Evolutionary conservation across 1,140 invertebrate genomes (phyloP), one percentile per base, ranked within the genome.

Genomic region (Drosophila pseudoananassae): DNA sequence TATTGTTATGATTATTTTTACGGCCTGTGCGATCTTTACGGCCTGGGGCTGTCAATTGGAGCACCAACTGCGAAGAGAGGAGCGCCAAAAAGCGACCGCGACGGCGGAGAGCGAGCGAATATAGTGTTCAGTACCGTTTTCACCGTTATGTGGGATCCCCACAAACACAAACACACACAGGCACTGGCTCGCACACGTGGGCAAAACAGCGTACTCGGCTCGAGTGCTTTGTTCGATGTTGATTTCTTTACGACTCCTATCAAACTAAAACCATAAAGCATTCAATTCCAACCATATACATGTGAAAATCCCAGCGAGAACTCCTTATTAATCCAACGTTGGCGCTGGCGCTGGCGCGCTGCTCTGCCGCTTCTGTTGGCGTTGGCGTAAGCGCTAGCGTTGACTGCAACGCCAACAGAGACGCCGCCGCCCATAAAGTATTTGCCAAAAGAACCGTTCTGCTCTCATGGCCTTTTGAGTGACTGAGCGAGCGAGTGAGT

Each of bases 191-290:
- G 20, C 40, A 12, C 43, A 66, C 63, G 45, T 55, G 55, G 49
- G 58, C 29, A 33, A 51, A 68, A 68, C 58, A 56, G 14, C 54
- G 50, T 20, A 53, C 57, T 50, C 57, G 50, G 64, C 61, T 70
- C 82, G 82, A 80, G 69, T 87, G 83, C 83, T 77, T 91, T 79
- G 82, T 90, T 58, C 90, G 91, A 92, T 92, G 91, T 92, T 92
- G 91, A 92, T 92, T 92, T 92, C 91, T 92, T 92, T 92, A 92
- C 91, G 91, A 92, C 91, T 92, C 89, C 90, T 91, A 90, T 91
- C 90, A 88, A 92, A 92, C 91, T 92, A 92, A 92, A 92, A 90
- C 91, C 91, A 92, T 92, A 92, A 92, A 92, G 91, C 88, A 92
- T 92, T 91, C 91, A 91, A 92, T 92, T 92, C 90, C 82, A 71